These are phyloP conservation scores for Drosophila tropicalis DNA, from an alignment of 1,140 invertebrate genomes.

Conservation along the genomic window DNA sequence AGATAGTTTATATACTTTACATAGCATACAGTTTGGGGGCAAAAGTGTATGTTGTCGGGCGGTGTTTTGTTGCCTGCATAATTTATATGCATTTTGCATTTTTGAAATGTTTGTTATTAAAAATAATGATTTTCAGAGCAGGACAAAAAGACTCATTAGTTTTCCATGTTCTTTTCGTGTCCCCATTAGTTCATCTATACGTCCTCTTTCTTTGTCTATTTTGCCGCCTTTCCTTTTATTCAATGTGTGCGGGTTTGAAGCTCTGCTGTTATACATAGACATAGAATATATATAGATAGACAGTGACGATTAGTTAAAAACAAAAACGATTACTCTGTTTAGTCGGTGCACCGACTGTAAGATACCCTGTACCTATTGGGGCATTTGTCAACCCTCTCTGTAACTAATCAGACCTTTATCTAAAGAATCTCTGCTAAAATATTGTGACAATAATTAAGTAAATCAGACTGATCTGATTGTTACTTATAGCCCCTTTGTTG, in stretches of 20 bases:
- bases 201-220: not conserved
- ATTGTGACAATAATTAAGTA: too few relatives aligned
- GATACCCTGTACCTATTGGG: not conserved
- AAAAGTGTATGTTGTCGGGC: conserved; percentile 30
- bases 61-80: conserved; percentile 55
- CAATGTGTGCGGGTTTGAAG: not conserved
- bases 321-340: not conserved
- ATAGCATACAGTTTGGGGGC: not conserved
- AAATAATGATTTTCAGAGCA: conserved; percentile 73
- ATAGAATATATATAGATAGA: not conserved
- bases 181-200: conserved; percentile 10
- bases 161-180: conserved; percentile 33
- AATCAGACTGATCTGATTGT: not conserved
- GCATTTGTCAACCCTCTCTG: too few relatives aligned
- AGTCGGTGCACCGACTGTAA: not conserved
- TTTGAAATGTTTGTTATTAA: conserved; percentile 62
- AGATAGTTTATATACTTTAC: conserved; percentile 16
- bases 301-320: conserved; percentile 16
- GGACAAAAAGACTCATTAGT: conserved; percentile 56
- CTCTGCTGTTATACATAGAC: not conserved
- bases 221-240: not conserved
- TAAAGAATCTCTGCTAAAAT: too few relatives aligned
- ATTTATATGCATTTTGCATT: conserved; percentile 65
- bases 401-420: too few relatives aligned
- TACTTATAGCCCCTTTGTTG: not conserved